Evolutionary conservation across 2,113 vertebrate genomes (phyloP), one percentile per base, ranked within the genome.

Genomic region (Grammomys surdaster): DNA sequence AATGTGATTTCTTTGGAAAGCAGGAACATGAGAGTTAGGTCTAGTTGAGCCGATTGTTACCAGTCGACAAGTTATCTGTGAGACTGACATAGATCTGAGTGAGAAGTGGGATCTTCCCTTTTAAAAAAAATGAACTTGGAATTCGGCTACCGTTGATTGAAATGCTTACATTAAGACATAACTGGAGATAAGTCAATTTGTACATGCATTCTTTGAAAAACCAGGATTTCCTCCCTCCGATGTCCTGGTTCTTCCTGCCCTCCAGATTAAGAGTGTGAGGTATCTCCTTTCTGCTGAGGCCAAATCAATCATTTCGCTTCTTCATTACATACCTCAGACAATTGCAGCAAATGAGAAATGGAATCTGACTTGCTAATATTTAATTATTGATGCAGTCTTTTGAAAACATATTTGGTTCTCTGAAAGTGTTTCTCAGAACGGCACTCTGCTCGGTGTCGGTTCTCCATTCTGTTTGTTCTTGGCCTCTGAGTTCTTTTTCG

Each of bases 401-500:
- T 98, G 98, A 99, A 99, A 99, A 99, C 98, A 99, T 98, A 98
- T 99, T 98, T 99, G 99, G 99, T 98, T 99, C 99, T 98, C 98
- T 98, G 98, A 99, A 99, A 99, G 94, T 98, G 98, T 98, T 99
- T 98, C 98, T 99, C 98, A 99, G 98, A 98, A 98, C 98, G 96
- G 95, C 96, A 96, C 99, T 99, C 99, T 98, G 98, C 98, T 99
- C 98, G 98, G 99, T 98, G 98, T 98, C 97, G 98, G 99, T 99
- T 99, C 99, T 98, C 98, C 98, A 99, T 99, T 99, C 99, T 98
- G 99, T 99, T 99, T 99, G 99, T 99, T 99, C 99, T 99, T 97
- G 72, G 98, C 98, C 98, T 99, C 98, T 98, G 97, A 95, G 95
- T 98, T 98, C 98, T 99, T 99, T 99, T 99, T 99, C 99, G 98